phyloP scores from a whole-genome alignment of 2,888 invertebrate genomes.

The Lycophotia porphyrea region DNA sequence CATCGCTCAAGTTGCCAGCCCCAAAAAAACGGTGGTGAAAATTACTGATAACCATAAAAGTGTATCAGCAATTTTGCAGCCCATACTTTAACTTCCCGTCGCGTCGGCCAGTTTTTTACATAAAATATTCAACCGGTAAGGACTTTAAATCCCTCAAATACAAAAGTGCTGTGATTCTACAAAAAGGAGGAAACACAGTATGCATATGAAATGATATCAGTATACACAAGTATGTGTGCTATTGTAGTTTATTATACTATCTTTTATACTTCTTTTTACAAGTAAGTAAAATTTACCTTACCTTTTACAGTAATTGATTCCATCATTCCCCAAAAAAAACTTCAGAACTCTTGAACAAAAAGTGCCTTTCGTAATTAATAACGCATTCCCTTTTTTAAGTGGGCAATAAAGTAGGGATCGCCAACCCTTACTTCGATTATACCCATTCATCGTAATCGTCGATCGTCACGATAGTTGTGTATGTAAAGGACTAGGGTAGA shows the following conservation, averaged over 20 bases:
- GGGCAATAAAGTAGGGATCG: conserved; percentile 53
- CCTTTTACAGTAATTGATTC: not conserved
- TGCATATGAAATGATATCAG: not conserved
- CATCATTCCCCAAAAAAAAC: conserved; percentile 2
- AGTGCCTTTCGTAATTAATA: conserved; percentile 63
- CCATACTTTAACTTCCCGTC: conserved; percentile 13
- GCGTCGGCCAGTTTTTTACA: conserved; percentile 32
- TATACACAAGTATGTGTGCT: not conserved
- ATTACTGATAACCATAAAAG: conserved; percentile 15
- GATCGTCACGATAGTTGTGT: conserved; percentile 62
- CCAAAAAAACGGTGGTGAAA: conserved; percentile 4
- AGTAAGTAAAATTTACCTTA: conserved; percentile 18
- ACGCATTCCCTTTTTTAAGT: conserved; percentile 52
- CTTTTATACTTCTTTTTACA: not conserved
- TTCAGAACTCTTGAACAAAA: conserved; percentile 48
- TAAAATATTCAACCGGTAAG: conserved; percentile 43
- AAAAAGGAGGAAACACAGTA: not conserved
- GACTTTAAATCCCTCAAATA: conserved; percentile 24
- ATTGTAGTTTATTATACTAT: not conserved
- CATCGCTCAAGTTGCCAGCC: conserved; percentile 15
- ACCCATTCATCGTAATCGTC: conserved; percentile 54
- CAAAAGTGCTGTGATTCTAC: conserved; percentile 24
- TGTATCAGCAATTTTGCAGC: conserved; percentile 40
- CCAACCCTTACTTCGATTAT: conserved; percentile 61
- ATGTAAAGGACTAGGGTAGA: conserved; percentile 63